Evolutionary conservation across 2,888 invertebrate genomes (phyloP).

Genomic region (Lagria hirta): DNA sequence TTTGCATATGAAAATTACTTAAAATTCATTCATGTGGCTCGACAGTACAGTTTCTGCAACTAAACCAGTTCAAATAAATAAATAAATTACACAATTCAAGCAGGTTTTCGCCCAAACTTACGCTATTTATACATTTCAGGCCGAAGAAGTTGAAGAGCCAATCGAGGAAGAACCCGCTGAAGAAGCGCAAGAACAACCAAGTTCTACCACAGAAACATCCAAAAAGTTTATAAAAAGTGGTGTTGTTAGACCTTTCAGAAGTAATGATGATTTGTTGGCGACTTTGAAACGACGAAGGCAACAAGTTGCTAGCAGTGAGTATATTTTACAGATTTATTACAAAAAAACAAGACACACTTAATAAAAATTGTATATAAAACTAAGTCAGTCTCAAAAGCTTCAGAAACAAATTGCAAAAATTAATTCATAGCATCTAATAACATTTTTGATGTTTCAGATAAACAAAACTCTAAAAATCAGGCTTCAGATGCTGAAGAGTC

Average conservation of each 20-base stretch:
- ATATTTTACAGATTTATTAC: slow-evolving; percentile 1
- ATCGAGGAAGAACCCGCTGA: slow-evolving; percentile 62
- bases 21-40: too few species aligned
- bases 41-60: slow-evolving; percentile 10
- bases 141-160: slow-evolving; percentile 56
- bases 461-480: slow-evolving; percentile 34
- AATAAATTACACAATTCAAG: slow-evolving; percentile 12
- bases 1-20: slow-evolving; percentile 14
- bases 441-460: slow-evolving; percentile 31
- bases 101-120: slow-evolving; percentile 9
- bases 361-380: too few species aligned
- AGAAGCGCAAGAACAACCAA: slow-evolving; percentile 58
- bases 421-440: slow-evolving; percentile 5
- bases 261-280: slow-evolving; percentile 74
- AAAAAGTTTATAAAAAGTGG: slow-evolving; percentile 68
- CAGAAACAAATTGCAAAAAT: slow-evolving; percentile 1
- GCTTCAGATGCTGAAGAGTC: slow-evolving; percentile 34
- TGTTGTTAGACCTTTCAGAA: slow-evolving; percentile 73
- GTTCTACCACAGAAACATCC: slow-evolving; percentile 69
- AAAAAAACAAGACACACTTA: too few species aligned
- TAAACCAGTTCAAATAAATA: slow-evolving; percentile 12
- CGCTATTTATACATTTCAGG: slow-evolving; percentile 30
- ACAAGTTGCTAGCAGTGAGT: slow-evolving; percentile 64
- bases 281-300: slow-evolving; percentile 72
- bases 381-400: too few species aligned